Conservation (phyloP, 2,797 vertebrate species). For the Coluber constrictor region DNA sequence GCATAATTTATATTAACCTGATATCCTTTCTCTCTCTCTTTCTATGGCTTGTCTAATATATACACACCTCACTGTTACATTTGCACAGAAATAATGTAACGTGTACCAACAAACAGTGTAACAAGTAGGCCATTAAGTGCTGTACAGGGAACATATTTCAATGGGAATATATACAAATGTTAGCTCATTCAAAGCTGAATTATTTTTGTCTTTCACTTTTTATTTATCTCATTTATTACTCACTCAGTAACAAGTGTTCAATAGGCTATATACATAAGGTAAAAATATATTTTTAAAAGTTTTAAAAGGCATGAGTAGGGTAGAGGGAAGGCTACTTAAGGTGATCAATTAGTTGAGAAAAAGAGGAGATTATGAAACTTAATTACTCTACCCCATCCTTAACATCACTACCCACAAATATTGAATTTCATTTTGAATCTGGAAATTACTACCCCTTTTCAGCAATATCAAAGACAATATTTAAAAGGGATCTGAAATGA, state of each 20-base stretch:
- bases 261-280: background rate
- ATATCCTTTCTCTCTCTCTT: background rate
- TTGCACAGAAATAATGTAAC: background rate
- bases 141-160: background rate
- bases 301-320: background rate
- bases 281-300: background rate
- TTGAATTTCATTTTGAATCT: background rate
- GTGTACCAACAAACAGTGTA: background rate
- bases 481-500: conserved; percentile 1
- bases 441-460: background rate
- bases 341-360: background rate
- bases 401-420: background rate
- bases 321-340: background rate
- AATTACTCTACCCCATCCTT: too few relatives aligned
- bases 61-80: background rate
- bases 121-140: background rate
- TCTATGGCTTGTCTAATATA: background rate
- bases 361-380: background rate
- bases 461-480: background rate
- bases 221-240: background rate
- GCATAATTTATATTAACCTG: background rate
- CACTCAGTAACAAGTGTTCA: background rate
- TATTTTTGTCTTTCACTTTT: background rate
- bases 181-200: background rate
- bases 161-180: background rate